Evolutionary conservation across 2,888 invertebrate genomes (phyloP).

Genomic region (Andrena fulva): DNA sequence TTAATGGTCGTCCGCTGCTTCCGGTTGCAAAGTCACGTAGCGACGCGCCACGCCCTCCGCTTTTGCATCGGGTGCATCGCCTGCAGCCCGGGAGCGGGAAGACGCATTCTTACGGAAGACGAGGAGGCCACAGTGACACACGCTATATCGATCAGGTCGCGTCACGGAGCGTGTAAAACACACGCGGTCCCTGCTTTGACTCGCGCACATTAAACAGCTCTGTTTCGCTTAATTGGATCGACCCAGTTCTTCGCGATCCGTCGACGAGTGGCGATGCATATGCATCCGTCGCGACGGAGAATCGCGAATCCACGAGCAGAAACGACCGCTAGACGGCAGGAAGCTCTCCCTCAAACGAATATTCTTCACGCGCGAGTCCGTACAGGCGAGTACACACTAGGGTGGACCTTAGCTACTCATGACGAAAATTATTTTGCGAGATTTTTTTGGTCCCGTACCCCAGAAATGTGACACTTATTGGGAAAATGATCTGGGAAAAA

Average conservation of each 20-base stretch:
- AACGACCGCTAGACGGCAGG: neutral
- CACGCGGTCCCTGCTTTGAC: slow-evolving; percentile 42
- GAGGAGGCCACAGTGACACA: slow-evolving; percentile 51
- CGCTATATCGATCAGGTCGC: slow-evolving; percentile 64
- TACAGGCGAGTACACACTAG: no score
- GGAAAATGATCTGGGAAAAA: no score
- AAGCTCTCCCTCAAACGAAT: no score
- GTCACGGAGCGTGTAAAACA: slow-evolving; percentile 34
- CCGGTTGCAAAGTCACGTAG: neutral
- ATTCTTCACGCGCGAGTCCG: no score
- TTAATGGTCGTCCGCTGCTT: neutral
- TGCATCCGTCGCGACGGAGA: slow-evolving; percentile 38
- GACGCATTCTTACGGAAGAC: slow-evolving; percentile 45
- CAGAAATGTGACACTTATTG: no score
- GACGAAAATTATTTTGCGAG: no score
- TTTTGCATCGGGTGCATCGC: slow-evolving; percentile 32
- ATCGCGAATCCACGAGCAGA: slow-evolving; percentile 7
- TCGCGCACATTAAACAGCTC: slow-evolving; percentile 68
- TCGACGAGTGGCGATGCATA: slow-evolving; percentile 61
- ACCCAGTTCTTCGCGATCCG: slow-evolving; percentile 65
- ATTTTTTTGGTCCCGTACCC: no score
- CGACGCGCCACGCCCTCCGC: slow-evolving; percentile 49
- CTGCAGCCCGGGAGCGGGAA: neutral
- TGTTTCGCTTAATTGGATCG: slow-evolving; percentile 73
- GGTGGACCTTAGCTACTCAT: no score